Evolutionary conservation across 2,888 invertebrate species (phyloP).

Genomic region (Diaperis boleti): DNA sequence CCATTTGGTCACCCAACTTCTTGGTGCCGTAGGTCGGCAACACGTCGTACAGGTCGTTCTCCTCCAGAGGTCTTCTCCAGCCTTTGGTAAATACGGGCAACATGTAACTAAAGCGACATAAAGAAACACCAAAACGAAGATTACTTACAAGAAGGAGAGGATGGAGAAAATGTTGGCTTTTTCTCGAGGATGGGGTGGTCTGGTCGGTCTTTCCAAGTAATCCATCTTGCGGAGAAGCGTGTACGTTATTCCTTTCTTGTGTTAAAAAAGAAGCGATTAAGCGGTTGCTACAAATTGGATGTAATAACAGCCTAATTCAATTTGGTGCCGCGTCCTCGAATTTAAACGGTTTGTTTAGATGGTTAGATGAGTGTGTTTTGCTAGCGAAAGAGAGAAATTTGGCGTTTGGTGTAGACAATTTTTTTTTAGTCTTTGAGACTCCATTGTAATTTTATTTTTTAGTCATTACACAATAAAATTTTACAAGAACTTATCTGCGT

Average conservation of each 20-base stretch:
- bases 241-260: too few species aligned
- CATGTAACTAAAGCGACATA: conserved; percentile 73
- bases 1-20: conserved; percentile 53
- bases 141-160: conserved; percentile 39
- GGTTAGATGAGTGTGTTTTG: too few species aligned
- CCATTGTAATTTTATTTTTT: too few species aligned
- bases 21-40: conserved; percentile 64
- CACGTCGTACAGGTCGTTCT: conserved; percentile 71
- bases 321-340: too few species aligned
- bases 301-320: background rate
- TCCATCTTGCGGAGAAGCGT: conserved; percentile 31
- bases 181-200: conserved; percentile 34
- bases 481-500: too few species aligned
- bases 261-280: too few species aligned
- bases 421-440: too few species aligned
- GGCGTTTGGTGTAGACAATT: too few species aligned
- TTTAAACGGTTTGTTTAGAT: too few species aligned
- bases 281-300: background rate
- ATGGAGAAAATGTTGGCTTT: conserved; percentile 40
- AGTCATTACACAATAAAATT: too few species aligned
- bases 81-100: conserved; percentile 75
- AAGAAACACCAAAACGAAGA: background rate
- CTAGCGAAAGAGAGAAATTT: too few species aligned
- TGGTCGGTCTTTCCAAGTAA: conserved; percentile 17
- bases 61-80: conserved; percentile 72